Evolutionary conservation across 2,113 vertebrate genomes (phyloP).

Genomic region (Chelonoidis abingdonii): DNA sequence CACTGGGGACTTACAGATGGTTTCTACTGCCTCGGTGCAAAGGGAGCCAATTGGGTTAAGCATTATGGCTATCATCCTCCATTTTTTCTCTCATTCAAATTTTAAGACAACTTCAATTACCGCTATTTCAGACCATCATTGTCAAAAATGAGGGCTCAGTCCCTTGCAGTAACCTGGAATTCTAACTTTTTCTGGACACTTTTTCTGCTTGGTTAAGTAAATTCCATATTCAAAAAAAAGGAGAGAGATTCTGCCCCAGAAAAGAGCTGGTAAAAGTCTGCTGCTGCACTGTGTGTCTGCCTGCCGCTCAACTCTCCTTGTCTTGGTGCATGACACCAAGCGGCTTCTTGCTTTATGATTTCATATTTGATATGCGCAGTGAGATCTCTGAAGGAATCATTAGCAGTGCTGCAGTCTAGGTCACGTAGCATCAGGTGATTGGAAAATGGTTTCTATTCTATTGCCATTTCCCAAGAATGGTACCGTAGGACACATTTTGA

Average conservation of each 20-base stretch:
- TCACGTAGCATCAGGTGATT: background rate
- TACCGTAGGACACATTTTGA: background rate
- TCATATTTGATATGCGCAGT: background rate
- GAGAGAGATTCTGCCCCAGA: background rate
- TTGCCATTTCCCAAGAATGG: background rate
- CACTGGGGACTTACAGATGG: background rate
- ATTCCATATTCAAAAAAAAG: background rate
- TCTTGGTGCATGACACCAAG: background rate
- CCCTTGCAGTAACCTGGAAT: background rate
- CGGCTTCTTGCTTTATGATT: background rate
- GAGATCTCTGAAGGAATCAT: background rate
- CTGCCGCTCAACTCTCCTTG: background rate
- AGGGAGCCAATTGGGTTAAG: background rate
- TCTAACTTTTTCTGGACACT: background rate
- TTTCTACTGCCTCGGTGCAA: background rate
- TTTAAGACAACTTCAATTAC: background rate
- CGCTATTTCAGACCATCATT: background rate
- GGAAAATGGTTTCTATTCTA: background rate
- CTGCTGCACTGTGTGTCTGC: too few species aligned
- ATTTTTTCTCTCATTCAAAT: background rate
- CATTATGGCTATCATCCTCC: background rate
- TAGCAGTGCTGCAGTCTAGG: background rate
- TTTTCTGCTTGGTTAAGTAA: background rate
- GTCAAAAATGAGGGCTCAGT: background rate
- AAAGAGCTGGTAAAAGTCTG: background rate